A percentile compares a stretch with the other conserved stretches of the same genome.
phyloP scores from a whole-genome alignment of 2,113 vertebrate genomes.

The Pseudorasbora parva region DNA sequence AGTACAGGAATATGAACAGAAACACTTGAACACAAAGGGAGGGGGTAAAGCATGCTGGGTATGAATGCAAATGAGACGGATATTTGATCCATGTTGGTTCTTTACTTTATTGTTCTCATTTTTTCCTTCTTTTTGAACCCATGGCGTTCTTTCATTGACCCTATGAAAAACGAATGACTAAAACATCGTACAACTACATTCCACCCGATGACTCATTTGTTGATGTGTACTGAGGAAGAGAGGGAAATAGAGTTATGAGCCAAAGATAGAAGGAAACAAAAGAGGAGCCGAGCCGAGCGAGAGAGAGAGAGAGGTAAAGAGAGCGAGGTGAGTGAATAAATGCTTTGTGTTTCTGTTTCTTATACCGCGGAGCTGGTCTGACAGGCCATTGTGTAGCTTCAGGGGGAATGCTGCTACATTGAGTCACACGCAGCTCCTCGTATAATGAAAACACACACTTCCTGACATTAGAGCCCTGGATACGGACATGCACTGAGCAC shows the following conservation, averaged over 20 bases:
- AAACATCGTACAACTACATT: constrained; percentile 28
- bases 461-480: constrained; percentile 19
- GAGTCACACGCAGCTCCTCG: constrained; percentile 9
- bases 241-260: constrained; percentile 26
- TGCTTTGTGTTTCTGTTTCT: constrained; percentile 30
- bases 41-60: constrained; percentile 1
- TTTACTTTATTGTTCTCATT: neutral
- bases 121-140: neutral
- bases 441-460: constrained; percentile 33
- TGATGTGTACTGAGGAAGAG: constrained; percentile 15
- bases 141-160: neutral
- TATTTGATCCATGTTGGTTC: neutral
- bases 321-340: constrained; percentile 21
- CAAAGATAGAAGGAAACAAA: constrained; percentile 41
- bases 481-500: neutral
- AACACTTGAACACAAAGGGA: constrained; percentile 23
- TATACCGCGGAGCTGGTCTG: constrained; percentile 51
- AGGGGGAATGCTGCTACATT: constrained; percentile 42
- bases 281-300: constrained; percentile 15
- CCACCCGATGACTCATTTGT: constrained; percentile 24
- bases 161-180: constrained; percentile 5
- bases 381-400: constrained; percentile 59
- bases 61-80: constrained; percentile 14
- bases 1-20: constrained; percentile 25
- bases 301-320: constrained; percentile 39